phyloP scores from a whole-genome alignment of 2,888 invertebrate species.

The Tachina fera region DNA sequence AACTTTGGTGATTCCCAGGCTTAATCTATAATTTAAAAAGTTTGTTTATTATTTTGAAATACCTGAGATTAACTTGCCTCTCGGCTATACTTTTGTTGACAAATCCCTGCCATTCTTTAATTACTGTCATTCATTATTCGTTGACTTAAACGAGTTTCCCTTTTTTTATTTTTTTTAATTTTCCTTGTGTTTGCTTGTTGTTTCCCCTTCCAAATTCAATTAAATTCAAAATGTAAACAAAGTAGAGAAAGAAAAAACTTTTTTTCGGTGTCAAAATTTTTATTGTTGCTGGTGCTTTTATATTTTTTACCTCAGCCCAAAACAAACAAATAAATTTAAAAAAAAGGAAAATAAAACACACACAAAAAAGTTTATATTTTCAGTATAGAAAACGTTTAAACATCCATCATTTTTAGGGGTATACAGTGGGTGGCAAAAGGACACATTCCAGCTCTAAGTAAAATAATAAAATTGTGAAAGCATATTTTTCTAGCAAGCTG shows the following conservation, averaged over 20 bases:
- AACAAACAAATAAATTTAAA: constrained; percentile 34
- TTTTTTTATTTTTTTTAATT: neutral
- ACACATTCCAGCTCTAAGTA: constrained; percentile 16
- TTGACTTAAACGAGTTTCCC: constrained; percentile 49
- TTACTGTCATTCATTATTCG: constrained; percentile 58
- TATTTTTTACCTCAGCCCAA: constrained; percentile 18
- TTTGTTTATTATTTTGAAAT: constrained; percentile 21
- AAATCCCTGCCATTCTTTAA: constrained; percentile 42
- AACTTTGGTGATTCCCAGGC: constrained; percentile 28
- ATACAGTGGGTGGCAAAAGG: constrained; percentile 10
- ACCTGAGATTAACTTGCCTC: neutral
- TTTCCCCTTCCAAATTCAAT: constrained; percentile 51
- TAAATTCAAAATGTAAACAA: constrained; percentile 59
- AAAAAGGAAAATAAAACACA: constrained; percentile 16
- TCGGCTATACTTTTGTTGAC: neutral
- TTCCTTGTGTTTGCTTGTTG: neutral
- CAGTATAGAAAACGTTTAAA: constrained; percentile 36
- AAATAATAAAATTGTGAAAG: constrained; percentile 10
- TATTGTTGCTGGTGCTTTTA: constrained; percentile 26
- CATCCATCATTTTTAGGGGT: constrained; percentile 56
- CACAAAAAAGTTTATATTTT: constrained; percentile 1
- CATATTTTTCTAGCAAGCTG: constrained; percentile 7
- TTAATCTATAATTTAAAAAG: constrained; percentile 34
- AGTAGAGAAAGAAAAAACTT: constrained; percentile 40
- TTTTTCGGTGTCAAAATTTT: constrained; percentile 20